phyloP scores from a whole-genome alignment of 1,140 invertebrate genomes.

The Zaprionus nigranus region DNA sequence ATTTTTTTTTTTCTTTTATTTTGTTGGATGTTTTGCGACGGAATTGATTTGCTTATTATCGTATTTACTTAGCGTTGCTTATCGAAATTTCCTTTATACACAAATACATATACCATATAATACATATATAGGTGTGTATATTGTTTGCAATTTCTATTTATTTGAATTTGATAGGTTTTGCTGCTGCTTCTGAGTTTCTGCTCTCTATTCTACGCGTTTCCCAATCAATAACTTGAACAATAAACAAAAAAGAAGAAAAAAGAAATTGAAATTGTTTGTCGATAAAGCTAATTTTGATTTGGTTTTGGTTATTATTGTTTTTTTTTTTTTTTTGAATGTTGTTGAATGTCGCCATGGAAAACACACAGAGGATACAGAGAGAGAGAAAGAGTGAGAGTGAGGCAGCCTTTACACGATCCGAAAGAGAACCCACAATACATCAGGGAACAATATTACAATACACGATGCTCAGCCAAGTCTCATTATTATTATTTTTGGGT shows the following conservation, averaged over 20 bases:
- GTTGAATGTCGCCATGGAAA: slow-evolving; percentile 30
- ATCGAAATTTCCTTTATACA: slow-evolving; percentile 5
- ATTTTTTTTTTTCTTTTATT: slow-evolving; percentile 20
- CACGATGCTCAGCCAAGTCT: too few relatives aligned
- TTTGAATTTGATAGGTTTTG: slow-evolving; percentile 30
- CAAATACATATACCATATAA: slow-evolving; percentile 1
- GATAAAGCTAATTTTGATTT: slow-evolving; percentile 50
- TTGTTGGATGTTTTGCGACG: slow-evolving; percentile 33
- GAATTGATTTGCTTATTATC: slow-evolving; percentile 50
- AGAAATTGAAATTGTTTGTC: slow-evolving; percentile 77
- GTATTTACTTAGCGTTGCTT: slow-evolving; percentile 17
- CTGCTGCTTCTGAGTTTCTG: slow-evolving; percentile 49
- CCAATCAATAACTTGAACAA: slow-evolving; percentile 77
- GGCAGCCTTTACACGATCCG: slow-evolving; percentile 41
- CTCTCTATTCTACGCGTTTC: slow-evolving; percentile 61
- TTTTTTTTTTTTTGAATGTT: slow-evolving; percentile 18
- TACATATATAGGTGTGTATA: slow-evolving; percentile 24
- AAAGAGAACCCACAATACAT: neutral
- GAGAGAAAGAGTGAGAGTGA: neutral
- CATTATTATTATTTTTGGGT: neutral
- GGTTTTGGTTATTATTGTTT: slow-evolving; percentile 31
- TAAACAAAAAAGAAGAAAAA: slow-evolving; percentile 82
- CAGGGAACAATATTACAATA: neutral
- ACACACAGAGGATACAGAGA: slow-evolving; percentile 36
- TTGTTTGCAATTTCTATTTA: neutral